Evolutionary conservation across 2,113 vertebrate genomes (phyloP).

Genomic region (Oenanthe oenanthe): DNA sequence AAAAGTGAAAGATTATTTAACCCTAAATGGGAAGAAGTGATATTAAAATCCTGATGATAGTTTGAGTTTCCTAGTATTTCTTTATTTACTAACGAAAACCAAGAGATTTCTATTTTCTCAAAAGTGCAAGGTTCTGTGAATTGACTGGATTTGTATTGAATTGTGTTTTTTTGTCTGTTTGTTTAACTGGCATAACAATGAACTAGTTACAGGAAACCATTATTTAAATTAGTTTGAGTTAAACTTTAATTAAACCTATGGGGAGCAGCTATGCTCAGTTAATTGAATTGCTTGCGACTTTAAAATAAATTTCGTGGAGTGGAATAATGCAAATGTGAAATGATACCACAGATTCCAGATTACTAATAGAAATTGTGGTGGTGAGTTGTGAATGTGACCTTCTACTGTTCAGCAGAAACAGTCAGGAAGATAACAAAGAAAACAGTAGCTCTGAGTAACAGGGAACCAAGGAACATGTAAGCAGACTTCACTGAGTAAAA

Average conservation of each 20-base stretch:
- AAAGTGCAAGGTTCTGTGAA: not conserved
- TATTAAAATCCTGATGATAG: not conserved
- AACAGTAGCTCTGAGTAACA: not conserved
- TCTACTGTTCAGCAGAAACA: not conserved
- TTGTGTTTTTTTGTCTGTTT: not conserved
- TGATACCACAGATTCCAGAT: not conserved
- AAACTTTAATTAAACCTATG: not conserved
- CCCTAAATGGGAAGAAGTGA: not conserved
- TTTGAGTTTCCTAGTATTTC: not conserved
- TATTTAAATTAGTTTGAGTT: constrained; percentile 6
- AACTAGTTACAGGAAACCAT: not conserved
- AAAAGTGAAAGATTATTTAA: not conserved
- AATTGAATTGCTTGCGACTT: not conserved
- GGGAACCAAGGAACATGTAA: not conserved
- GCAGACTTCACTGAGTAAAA: not conserved
- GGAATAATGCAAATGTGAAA: not conserved
- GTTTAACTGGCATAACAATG: not conserved
- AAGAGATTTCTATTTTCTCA: not conserved
- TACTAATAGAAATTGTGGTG: not conserved
- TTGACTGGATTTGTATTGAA: not conserved
- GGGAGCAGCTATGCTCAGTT: not conserved
- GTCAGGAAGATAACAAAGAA: not conserved
- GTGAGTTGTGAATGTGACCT: not conserved
- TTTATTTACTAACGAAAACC: not conserved
- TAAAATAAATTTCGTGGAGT: not conserved